These are phyloP conservation scores for Luscinia megarhynchos DNA, from an alignment of 2,797 vertebrate species.

Conservation along the genomic window DNA sequence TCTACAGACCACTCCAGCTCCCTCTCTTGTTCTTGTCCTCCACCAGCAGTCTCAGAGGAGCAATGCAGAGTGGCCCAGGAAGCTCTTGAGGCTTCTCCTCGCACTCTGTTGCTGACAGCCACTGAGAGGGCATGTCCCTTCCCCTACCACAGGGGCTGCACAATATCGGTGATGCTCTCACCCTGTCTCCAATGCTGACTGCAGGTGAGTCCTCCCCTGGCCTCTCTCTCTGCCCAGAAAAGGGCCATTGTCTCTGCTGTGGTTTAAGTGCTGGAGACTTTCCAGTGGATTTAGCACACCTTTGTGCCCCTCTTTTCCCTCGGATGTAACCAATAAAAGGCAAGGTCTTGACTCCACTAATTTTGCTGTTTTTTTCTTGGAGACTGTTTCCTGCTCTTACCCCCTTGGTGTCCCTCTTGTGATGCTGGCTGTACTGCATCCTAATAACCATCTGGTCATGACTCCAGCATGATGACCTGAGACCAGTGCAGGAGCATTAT, in stretches of 20 bases:
- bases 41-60: neutral
- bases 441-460: neutral
- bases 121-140: neutral
- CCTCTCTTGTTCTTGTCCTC: neutral
- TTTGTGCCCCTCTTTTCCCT: neutral
- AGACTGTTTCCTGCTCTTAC: neutral
- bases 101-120: accelerated
- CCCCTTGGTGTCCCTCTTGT: neutral
- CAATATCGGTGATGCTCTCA: accelerated
- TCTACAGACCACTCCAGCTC: neutral
- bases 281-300: accelerated
- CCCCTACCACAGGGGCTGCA: neutral
- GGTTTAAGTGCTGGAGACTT: neutral
- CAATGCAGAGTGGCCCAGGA: neutral
- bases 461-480: neutral
- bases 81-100: neutral
- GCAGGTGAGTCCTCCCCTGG: neutral
- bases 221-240: neutral
- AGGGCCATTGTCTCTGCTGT: neutral
- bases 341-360: neutral
- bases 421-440: neutral
- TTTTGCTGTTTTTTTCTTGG: neutral
- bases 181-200: neutral
- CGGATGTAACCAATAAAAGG: neutral
- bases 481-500: neutral